Conservation (phyloP, 2,888 invertebrate genomes). For the Latrodectus hesperus region DNA sequence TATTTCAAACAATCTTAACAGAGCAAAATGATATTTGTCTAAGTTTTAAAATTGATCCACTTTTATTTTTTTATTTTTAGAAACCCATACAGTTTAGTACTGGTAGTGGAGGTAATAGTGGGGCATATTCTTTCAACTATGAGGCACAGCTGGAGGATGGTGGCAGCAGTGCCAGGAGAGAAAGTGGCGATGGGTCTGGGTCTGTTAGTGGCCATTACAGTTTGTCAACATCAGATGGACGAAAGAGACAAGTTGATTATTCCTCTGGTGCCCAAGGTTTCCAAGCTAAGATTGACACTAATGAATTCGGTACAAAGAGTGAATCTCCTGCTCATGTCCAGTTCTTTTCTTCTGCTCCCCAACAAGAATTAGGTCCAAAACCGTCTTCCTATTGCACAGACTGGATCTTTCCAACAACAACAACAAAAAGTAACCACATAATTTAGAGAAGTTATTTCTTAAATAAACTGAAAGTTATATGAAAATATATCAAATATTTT, state of each 20-base stretch:
- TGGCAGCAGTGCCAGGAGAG: constrained; percentile 44
- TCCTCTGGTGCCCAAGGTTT: constrained; percentile 54
- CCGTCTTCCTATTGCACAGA: constrained; percentile 8
- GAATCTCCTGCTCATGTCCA: constrained; percentile 52
- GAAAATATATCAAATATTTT: no score
- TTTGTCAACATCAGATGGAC: constrained; percentile 46
- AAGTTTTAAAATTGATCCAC: no score
- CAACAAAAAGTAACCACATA: constrained; percentile 4
- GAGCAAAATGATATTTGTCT: no score
- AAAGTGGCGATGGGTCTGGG: constrained; percentile 55
- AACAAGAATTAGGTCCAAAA: constrained; percentile 12
- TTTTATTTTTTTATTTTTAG: not conserved
- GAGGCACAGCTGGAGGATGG: constrained; percentile 50
- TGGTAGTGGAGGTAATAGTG: not conserved
- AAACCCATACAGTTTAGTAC: constrained; percentile 39
- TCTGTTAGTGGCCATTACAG: constrained; percentile 58
- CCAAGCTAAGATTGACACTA: constrained; percentile 56
- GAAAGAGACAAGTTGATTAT: constrained; percentile 71
- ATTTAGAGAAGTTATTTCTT: no score
- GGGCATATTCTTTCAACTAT: constrained; percentile 47
- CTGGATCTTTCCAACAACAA: constrained; percentile 4
- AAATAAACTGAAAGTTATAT: no score
- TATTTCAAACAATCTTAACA: no score
- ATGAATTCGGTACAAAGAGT: constrained; percentile 63
- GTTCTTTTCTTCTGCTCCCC: constrained; percentile 52